Evolutionary conservation across 2,888 invertebrate species (phyloP), one percentile per base, ranked within the genome.

Genomic region (Pycnomerus fuliginosus): DNA sequence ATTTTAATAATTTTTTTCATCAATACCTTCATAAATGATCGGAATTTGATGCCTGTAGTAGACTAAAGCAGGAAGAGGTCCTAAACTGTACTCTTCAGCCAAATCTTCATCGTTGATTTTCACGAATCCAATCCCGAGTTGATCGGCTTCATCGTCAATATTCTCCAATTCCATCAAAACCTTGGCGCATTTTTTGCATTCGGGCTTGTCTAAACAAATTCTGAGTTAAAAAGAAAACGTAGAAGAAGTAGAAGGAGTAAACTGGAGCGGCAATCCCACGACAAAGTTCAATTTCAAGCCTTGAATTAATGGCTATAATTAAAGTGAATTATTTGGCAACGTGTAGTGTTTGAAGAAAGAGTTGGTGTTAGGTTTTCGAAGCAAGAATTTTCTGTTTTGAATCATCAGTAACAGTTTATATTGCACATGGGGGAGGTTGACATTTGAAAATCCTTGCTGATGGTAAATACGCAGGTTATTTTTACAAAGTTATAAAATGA

Each of bases 11-110:
- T 3, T 16, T 7, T 8, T n/a, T 3, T n/a, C 1, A 13, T 16
- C 20, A 20, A 20, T 24, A 92, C 92, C 87, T 82, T 93, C 91
- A 73, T 91, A 95, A 69, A 94, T 90, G 70, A 94, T 89, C 56
- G 94, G 94, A 71, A 90, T 92, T 77, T 92, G 88, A 75, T 92
- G 90, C 70, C 93, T 82, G 75, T 94, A 94, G 77, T 94, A 94
- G 54, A 94, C 92, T 61, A 94, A 79, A 65, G 86, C 87, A 63
- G 94, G 94, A 67, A 94, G 75, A 44, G 83, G 80, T 66, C 90
- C 91, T 72, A 94, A 79, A 77, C 89, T 93, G 76, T 94, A 94
- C 75, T 94, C 93, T 65, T 91, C 91, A 50, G 93, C 91, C 57
- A 94, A 77, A 62, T 83, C 83, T 73, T 92, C 90, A 69, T 94